Evolutionary conservation across 2,797 vertebrate species (phyloP), one percentile per base, ranked within the genome.

Genomic region (Siniperca obscura): DNA sequence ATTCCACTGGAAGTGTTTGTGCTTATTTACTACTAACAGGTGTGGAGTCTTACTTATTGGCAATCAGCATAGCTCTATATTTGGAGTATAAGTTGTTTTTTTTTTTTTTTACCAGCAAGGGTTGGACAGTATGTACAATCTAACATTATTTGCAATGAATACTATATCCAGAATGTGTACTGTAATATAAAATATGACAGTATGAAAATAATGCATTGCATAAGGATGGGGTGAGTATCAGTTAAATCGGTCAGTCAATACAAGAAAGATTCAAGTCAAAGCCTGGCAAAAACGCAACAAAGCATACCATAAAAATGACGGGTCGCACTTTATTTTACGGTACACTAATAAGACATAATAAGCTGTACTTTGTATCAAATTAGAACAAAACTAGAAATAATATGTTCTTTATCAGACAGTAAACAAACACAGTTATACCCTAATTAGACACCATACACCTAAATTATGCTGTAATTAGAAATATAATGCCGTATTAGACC

Each of bases 11-110:
- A 70, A 62, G 27, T 30, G 27, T 27, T 57, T 38, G 12, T 44
- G 25, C n/a, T 27, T 21, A 56, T 66, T 70, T 76, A 38, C 22
- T 40, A 42, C 16, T n/a, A 59, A 71, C 13, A 70, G 40, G 38
- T 67, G 21, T 56, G 8, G 5, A 52, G 22, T 52, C n/a, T 22
- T 11, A 50, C 1, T 1, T 44, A 40, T 25, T 40, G 27, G 44
- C 5, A 66, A 48, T 59, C 22, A 65, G 7, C 30, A 59, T n/a
- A 19, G 2, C 11, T 44, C n/a, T 61, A 25, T 36, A 21, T 53
- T 7, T 55, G 21, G 3, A 72, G 25, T 46, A 21, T 27, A 60
- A 7, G 17, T 22, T 40, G 27, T 67, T 59, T 30, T 30, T 30
- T 46, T 77, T 67, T 59, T 30, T 30, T 30, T 46, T 77, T 8